These are phyloP conservation scores for Apocrypta bakeri DNA, from an alignment of 1,140 invertebrate species.

Conservation along the genomic window DNA sequence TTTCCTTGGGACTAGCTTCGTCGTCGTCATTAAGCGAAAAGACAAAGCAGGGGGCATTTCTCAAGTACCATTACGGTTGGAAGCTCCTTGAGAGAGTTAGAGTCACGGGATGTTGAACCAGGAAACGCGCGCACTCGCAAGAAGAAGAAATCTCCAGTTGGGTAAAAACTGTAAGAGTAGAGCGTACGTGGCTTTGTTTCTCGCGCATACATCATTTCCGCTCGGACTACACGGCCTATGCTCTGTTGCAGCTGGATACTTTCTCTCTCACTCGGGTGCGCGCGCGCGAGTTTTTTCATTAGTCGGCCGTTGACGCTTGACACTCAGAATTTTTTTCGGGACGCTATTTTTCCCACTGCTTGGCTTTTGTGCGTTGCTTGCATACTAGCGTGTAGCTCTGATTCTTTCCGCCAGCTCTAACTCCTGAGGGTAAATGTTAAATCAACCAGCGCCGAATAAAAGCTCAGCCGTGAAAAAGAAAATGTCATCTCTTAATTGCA, in stretches of 20 bases:
- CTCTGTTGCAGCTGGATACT: neutral
- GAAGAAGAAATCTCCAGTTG: neutral
- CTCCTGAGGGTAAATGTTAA: neutral
- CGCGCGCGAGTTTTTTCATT: neutral
- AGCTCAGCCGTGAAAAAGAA: neutral
- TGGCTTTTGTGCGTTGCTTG: neutral
- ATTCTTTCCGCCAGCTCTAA: too few species aligned
- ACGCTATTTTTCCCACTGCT: neutral
- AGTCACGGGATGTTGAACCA: constrained; percentile 3
- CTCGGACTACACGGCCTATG: neutral
- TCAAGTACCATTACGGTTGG: neutral
- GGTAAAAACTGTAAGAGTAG: neutral
- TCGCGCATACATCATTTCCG: constrained; percentile 36
- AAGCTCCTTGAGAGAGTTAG: neutral
- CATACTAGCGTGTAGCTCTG: too few species aligned
- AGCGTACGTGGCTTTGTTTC: constrained; percentile 38
- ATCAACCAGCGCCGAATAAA: neutral
- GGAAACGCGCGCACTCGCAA: constrained; percentile 11
- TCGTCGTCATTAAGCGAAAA: neutral
- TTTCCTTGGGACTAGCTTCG: neutral
- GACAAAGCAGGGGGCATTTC: neutral
- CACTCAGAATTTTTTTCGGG: constrained; percentile 20
- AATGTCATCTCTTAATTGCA: neutral
- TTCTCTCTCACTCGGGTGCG: neutral
- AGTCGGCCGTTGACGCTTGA: constrained; percentile 4